phyloP scores from a whole-genome alignment of 2,888 invertebrate genomes.

The Erebia epiphron region DNA sequence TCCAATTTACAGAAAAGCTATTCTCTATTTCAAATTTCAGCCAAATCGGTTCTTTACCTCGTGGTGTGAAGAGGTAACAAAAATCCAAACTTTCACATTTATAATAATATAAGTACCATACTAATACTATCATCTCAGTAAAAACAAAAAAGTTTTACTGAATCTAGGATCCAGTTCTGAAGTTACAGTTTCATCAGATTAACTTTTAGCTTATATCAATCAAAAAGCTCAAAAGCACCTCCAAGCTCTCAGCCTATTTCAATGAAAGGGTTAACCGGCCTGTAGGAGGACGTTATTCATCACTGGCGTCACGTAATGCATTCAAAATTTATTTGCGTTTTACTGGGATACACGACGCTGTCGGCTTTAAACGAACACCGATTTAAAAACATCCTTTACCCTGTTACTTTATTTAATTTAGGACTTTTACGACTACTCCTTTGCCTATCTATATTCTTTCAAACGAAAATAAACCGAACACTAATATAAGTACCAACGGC shows the following conservation, averaged over 20 bases:
- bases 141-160: too few species aligned
- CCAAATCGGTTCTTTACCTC: too few species aligned
- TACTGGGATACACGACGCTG: slow-evolving; percentile 60
- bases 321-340: slow-evolving; percentile 77
- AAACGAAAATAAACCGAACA: slow-evolving; percentile 52
- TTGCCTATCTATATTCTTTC: slow-evolving; percentile 53
- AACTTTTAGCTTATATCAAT: too few species aligned
- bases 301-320: slow-evolving; percentile 67
- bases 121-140: too few species aligned
- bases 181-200: too few species aligned
- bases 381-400: slow-evolving; percentile 57
- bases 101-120: too few species aligned
- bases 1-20: too few species aligned
- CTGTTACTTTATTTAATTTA: slow-evolving; percentile 46
- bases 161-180: too few species aligned
- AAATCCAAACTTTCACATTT: too few species aligned
- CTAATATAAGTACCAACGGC: too few species aligned
- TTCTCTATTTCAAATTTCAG: too few species aligned
- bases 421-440: slow-evolving; percentile 48
- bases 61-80: too few species aligned
- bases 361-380: slow-evolving; percentile 60
- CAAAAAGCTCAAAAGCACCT: not conserved
- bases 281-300: slow-evolving; percentile 68
- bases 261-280: slow-evolving; percentile 64
- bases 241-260: slow-evolving; percentile 7